A percentile compares a stretch with the other conserved stretches of the same genome.
Evolutionary conservation across 1,140 invertebrate genomes (phyloP).

Genomic region (Steinernema khuongi): DNA sequence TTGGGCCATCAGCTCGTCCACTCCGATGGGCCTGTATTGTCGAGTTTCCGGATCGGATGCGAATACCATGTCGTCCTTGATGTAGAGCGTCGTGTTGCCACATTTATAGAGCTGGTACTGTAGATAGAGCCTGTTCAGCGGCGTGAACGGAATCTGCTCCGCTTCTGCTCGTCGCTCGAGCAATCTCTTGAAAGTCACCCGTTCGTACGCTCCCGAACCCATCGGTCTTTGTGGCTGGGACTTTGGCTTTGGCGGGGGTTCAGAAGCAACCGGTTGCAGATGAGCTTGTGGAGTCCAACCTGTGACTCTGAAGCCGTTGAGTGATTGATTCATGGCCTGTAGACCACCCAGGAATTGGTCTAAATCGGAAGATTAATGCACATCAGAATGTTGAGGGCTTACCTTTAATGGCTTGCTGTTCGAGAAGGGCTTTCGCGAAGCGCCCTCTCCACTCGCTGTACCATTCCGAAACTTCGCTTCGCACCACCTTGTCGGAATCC

Average conservation of each 20-base stretch:
- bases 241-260: background rate
- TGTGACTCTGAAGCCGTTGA: background rate
- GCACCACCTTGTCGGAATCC: constrained; percentile 24
- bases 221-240: background rate
- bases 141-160: background rate
- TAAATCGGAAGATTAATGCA: background rate
- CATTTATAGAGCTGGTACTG: background rate
- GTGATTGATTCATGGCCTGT: background rate
- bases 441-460: constrained; percentile 45
- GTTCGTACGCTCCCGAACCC: background rate
- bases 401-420: constrained; percentile 37
- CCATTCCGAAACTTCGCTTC: constrained; percentile 38
- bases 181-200: background rate
- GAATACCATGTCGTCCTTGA: background rate
- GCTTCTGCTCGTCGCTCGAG: background rate
- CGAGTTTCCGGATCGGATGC: background rate
- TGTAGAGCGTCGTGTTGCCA: background rate
- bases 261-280: background rate
- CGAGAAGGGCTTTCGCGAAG: constrained; percentile 35
- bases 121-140: background rate
- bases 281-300: background rate
- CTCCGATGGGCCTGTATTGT: background rate
- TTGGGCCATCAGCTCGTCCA: background rate
- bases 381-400: background rate
- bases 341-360: background rate